Conservation (phyloP, 1,140 invertebrate species). For the Brachionus paranguensis region DNA sequence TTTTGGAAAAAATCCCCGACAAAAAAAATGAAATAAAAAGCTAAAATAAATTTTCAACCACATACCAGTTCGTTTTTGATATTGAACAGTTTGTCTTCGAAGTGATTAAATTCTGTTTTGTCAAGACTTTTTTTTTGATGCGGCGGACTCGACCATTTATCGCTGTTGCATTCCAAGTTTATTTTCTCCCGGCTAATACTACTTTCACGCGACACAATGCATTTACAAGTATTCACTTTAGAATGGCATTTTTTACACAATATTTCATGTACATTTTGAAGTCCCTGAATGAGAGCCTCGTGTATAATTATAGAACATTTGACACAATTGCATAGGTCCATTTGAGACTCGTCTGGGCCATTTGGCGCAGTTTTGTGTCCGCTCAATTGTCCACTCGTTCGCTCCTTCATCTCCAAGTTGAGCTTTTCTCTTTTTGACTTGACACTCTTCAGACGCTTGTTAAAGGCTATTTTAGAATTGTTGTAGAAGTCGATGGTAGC, state of each 20-base stretch:
- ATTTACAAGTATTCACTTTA: not conserved
- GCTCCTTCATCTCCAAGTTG: not conserved
- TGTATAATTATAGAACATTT: conserved; percentile 7
- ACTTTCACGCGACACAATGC: not conserved
- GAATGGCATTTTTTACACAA: conserved; percentile 23
- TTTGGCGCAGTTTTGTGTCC: not conserved
- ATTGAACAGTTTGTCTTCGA: conserved; percentile 10
- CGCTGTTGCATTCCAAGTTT: not conserved
- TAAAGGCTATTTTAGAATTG: not conserved
- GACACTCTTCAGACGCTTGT: conserved; percentile 1
- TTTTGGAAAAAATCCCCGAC: no score
- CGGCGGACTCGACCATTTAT: no score
- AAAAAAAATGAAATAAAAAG: not conserved
- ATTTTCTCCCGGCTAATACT: not conserved
- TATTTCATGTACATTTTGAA: conserved; percentile 11
- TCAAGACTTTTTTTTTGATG: not conserved
- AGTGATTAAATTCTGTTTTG: not conserved
- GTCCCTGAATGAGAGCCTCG: not conserved
- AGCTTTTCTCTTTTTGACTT: not conserved
- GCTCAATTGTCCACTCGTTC: not conserved
- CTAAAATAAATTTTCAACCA: not conserved
- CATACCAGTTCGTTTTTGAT: conserved; percentile 24
- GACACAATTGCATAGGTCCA: not conserved
- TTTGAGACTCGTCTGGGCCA: not conserved
- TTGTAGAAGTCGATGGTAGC: conserved; percentile 21